Evolutionary conservation across 2,113 vertebrate species (phyloP), one percentile per base, ranked within the genome.

Genomic region (Syngnathus typhle): DNA sequence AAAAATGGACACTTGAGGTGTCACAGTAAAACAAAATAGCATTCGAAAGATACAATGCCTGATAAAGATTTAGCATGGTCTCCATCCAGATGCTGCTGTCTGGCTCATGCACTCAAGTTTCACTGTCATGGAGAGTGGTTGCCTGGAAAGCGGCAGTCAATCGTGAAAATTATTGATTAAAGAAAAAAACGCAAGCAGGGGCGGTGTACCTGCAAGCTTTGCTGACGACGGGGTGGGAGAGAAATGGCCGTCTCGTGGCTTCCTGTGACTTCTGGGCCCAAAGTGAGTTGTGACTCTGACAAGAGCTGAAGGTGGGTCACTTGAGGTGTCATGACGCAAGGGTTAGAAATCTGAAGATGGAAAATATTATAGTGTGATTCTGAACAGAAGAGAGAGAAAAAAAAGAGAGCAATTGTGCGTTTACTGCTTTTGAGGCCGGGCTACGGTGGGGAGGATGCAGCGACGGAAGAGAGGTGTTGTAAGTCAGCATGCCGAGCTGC

Each of bases 381-480:
- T 36, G 7, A 37, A 6, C 12, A 47, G 1, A 44, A 47, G 1
- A 44, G 61, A 67, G 16, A 1, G 11, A 23, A 58, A 1, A 23
- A 58, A 1, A 44, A 19, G 10, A 2, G 2, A 23, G 58, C 16
- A 7, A 43, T 47, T 44, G 4, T 55, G 7, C 46, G 19, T 1
- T 1, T 13, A 78, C 81, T 36, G 23, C 61, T 32, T 83, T 70
- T 0, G 2, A 11, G n/a, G 79, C 65, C 0, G 27, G 76, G 74
- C 62, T 62, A 54, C 85, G 87, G 23, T 73, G 81, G 15, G 84
- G 77, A 1, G 87, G 85, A 67, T 85, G 91, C 76, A 94, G 83
- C 49, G 92, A 91, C 16, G 93, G 92, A 62, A 94, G 84, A 44
- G 93, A 94, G 75, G 85, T 82, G 77, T 93, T 93, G 84, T 88